phyloP scores from a whole-genome alignment of 2,888 invertebrate genomes.

The Muscina levida region DNA sequence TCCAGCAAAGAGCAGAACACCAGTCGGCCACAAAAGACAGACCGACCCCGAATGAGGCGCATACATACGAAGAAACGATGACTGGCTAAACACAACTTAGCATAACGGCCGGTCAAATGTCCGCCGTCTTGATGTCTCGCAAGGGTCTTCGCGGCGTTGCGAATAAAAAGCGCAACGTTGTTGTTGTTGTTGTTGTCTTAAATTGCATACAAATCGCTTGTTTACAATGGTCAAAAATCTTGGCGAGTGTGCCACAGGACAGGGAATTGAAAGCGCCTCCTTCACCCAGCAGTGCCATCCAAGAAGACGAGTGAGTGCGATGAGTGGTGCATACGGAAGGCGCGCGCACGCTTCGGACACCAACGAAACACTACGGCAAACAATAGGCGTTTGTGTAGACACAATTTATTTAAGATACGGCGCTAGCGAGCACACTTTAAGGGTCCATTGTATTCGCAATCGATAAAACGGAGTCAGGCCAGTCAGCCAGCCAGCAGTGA shows the following conservation, averaged over 20 bases:
- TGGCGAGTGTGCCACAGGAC: constrained; percentile 48
- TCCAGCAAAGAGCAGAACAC: not conserved
- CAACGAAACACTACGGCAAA: constrained; percentile 10
- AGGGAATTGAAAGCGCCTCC: constrained; percentile 55
- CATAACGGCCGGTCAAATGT: constrained; percentile 49
- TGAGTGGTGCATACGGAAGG: constrained; percentile 23
- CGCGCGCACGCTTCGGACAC: not conserved
- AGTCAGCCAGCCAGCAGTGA: constrained; percentile 13
- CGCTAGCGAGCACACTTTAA: constrained; percentile 81
- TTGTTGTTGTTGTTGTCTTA: constrained; percentile 62
- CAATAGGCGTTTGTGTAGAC: constrained; percentile 74
- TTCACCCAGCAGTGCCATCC: too few relatives aligned
- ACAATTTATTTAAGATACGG: constrained; percentile 81
- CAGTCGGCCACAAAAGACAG: not conserved
- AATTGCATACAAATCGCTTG: constrained; percentile 77
- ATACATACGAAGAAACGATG: too few relatives aligned
- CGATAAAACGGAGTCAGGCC: constrained; percentile 63
- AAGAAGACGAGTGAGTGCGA: constrained; percentile 40
- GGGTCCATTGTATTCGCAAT: constrained; percentile 79
- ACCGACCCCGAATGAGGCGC: not conserved
- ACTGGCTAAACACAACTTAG: constrained; percentile 22
- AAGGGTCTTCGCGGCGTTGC: constrained; percentile 66
- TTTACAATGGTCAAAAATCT: constrained; percentile 73
- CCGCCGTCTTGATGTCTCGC: constrained; percentile 78
- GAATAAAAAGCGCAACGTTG: constrained; percentile 59